Conservation (phyloP, 2,888 invertebrate species). For the Sisyra terminalis region DNA sequence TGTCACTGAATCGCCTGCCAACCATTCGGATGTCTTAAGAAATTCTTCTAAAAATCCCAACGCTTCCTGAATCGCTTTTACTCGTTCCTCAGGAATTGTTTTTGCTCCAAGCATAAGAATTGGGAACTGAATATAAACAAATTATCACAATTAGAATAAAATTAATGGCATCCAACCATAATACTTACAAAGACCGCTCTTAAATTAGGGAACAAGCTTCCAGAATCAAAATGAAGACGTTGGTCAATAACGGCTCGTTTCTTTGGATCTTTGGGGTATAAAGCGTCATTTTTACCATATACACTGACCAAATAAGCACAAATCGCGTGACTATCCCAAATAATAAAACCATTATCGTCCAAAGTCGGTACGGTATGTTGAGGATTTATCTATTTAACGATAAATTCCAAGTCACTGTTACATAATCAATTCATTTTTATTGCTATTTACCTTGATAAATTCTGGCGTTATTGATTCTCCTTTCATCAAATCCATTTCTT, state of each 20-base stretch:
- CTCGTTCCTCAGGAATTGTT: slow-evolving; percentile 21
- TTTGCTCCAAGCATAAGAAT: slow-evolving; percentile 21
- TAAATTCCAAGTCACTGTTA: too few relatives aligned
- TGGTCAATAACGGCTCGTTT: slow-evolving; percentile 36
- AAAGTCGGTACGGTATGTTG: slow-evolving; percentile 39
- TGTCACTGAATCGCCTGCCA: slow-evolving; percentile 32
- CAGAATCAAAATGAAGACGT: slow-evolving; percentile 33
- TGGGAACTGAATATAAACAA: slow-evolving; percentile 24
- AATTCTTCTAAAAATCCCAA: slow-evolving; percentile 31
- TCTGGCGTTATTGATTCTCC: slow-evolving; percentile 25
- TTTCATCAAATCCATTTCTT: slow-evolving; percentile 24
- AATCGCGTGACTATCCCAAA: slow-evolving; percentile 33
- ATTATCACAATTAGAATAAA: too few relatives aligned
- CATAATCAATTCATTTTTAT: too few relatives aligned
- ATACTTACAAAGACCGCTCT: slow-evolving; percentile 31
- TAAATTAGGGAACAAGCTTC: slow-evolving; percentile 29
- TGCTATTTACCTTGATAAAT: slow-evolving; percentile 24
- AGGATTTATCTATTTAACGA: slow-evolving; percentile 38
- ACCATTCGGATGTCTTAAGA: slow-evolving; percentile 28
- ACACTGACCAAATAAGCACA: slow-evolving; percentile 31
- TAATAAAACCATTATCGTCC: slow-evolving; percentile 33
- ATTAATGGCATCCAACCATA: too few relatives aligned
- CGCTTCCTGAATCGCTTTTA: slow-evolving; percentile 26
- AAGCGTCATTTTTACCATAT: slow-evolving; percentile 31
- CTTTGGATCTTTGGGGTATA: slow-evolving; percentile 37